Evolutionary conservation across 2,888 invertebrate species (phyloP).

Genomic region (Cheilosia urbana): DNA sequence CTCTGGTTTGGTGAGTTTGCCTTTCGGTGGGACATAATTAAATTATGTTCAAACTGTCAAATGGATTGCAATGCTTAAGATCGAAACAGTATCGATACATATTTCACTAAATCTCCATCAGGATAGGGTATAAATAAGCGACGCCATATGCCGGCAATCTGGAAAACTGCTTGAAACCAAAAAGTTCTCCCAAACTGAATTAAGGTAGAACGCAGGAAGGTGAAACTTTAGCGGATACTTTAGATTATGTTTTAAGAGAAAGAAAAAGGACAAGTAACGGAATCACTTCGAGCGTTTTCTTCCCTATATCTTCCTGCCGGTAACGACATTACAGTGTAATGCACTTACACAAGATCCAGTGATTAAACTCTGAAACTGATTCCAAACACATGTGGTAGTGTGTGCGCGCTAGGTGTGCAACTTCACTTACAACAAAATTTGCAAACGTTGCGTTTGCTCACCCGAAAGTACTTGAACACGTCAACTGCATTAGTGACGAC

Average conservation of each 20-base stretch:
- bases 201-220: slow-evolving; percentile 28
- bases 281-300: slow-evolving; percentile 13
- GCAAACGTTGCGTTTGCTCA: background rate
- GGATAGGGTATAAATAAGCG: background rate
- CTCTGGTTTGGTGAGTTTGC: slow-evolving; percentile 44
- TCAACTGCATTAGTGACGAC: slow-evolving; percentile 48
- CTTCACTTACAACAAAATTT: background rate
- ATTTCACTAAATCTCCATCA: slow-evolving; percentile 27
- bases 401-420: background rate
- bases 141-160: slow-evolving; percentile 4
- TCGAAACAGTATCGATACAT: background rate
- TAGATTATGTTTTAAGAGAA: slow-evolving; percentile 17
- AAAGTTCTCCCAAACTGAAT: slow-evolving; percentile 28
- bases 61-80: background rate
- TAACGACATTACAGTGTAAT: slow-evolving; percentile 53
- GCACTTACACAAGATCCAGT: slow-evolving; percentile 54
- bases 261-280: background rate
- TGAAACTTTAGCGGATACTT: slow-evolving; percentile 38
- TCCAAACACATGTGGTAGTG: background rate
- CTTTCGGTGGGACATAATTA: slow-evolving; percentile 54
- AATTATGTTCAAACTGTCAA: slow-evolving; percentile 40
- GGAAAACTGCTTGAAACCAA: slow-evolving; percentile 19
- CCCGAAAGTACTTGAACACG: slow-evolving; percentile 32
- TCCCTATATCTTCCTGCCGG: slow-evolving; percentile 11
- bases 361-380: slow-evolving; percentile 48